Base-by-base conservation (phyloP, 2,113 vertebrate species). In the Pyxicephalus adspersus region DNA sequence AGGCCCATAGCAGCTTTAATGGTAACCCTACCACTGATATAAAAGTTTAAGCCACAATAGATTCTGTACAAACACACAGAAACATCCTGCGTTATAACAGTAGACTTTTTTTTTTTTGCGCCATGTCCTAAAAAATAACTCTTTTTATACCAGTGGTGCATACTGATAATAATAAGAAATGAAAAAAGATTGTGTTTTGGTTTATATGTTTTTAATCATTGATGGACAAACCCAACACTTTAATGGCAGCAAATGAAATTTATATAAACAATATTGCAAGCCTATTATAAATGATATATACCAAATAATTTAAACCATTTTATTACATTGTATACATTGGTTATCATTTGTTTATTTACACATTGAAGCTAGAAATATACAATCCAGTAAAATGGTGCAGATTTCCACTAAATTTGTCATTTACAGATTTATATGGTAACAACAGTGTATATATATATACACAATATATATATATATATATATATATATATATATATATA, bases 221-320 rank as follows among this genome's bases (percentile, higher is more conserved):
- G 34, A 60, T 63, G 38, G 61, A 63, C 23, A 76, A 63, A 28
- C 31, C n/a, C 55, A 61, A 18, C 20, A 17, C 31, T 45, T 45
- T 75, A 25, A 65, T 25, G 28, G 64, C 23, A 22, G 51, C 17
- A 77, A 55, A 38, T 6, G n/a, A 18, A 28, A 54, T 64, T 31
- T 18, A 26, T 65, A 65, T 28, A 64, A 76, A 76, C 54, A 29
- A 45, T 75, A 13, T 29, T 63, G 45, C 26, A 65, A 34, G 64
- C 45, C 23, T 20, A 2, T 26, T 72, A 72, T 4, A 5, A 18
- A 52, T 23, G 60, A 52, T 77, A 66, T 77, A 77, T 77, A 76
- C 45, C 23, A 79, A 79, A 79, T 79, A 79, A 79, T 20, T 79
- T 79, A 79, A 79, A 65, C 65, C 38, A 50, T 79, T 70, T 50